Percentiles rank a stretch among this genome's conserved stretches.
These are phyloP conservation scores for Elgonia sp. DNA, from an alignment of 2,888 invertebrate genomes.

Conservation along the genomic window DNA sequence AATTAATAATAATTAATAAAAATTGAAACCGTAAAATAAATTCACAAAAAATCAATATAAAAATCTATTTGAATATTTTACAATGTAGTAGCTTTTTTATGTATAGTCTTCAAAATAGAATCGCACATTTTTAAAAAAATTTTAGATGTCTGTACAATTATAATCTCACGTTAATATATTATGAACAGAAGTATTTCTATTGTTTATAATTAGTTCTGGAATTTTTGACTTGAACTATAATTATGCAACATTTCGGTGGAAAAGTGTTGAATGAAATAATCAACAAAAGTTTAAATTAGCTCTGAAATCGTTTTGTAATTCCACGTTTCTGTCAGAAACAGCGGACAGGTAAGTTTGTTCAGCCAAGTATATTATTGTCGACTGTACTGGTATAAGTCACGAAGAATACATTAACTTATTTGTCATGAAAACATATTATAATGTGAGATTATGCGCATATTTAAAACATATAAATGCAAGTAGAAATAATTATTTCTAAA, in stretches of 20 bases:
- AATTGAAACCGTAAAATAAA: too few species aligned
- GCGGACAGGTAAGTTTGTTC: constrained; percentile 61
- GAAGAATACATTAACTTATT: constrained; percentile 40
- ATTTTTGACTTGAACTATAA: neutral
- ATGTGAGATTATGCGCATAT: constrained; percentile 24
- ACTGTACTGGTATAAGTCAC: constrained; percentile 18
- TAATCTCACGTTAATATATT: too few species aligned
- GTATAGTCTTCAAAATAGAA: too few species aligned
- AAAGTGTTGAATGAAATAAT: constrained; percentile 39
- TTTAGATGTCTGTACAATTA: too few species aligned
- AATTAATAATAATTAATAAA: too few species aligned
- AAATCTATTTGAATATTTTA: too few species aligned
- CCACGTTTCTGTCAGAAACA: constrained; percentile 52
- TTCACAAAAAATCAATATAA: too few species aligned
- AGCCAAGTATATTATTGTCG: constrained; percentile 26
- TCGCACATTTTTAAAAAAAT: too few species aligned
- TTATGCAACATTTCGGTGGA: constrained; percentile 6
- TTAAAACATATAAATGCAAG: too few species aligned
- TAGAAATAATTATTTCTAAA: neutral
- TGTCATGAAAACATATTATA: constrained; percentile 32
- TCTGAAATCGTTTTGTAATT: constrained; percentile 33
- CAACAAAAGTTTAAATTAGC: constrained; percentile 52
- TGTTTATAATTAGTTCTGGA: too few species aligned
- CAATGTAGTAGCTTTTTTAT: too few species aligned
- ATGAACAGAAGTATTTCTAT: too few species aligned